phyloP scores from a whole-genome alignment of 2,113 vertebrate genomes.

The Helogale parvula region DNA sequence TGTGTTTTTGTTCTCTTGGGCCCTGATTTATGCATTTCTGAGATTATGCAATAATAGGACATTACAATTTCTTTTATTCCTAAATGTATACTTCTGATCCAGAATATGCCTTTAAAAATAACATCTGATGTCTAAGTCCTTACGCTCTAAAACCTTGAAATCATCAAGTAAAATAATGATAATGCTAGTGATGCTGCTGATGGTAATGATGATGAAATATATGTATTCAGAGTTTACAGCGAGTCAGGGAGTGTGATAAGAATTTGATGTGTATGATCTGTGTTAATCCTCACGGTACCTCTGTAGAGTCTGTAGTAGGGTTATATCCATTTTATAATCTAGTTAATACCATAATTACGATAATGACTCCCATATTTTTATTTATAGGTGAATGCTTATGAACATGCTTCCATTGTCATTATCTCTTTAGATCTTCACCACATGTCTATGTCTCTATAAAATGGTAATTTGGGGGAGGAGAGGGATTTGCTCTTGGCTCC shows the following conservation, averaged over 20 bases:
- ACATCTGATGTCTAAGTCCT: neutral
- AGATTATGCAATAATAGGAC: neutral
- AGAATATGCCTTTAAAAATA: neutral
- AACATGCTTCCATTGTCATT: neutral
- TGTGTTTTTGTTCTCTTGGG: neutral
- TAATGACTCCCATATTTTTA: neutral
- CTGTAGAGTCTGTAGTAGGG: neutral
- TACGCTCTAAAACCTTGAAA: neutral
- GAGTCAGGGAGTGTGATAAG: neutral
- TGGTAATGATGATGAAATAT: neutral
- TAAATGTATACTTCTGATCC: neutral
- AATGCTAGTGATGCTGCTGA: neutral
- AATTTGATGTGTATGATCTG: neutral
- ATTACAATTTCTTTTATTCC: neutral
- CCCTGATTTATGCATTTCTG: neutral
- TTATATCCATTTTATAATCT: neutral
- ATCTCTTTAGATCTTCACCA: neutral
- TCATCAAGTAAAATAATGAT: neutral
- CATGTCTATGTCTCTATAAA: neutral
- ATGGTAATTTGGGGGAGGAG: neutral
- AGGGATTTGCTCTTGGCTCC: neutral
- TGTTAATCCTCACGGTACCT: neutral
- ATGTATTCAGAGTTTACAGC: neutral
- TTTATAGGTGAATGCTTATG: neutral
- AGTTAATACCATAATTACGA: neutral